Conservation (phyloP, 2,888 invertebrate genomes). For the Acanthosoma haemorrhoidale region DNA sequence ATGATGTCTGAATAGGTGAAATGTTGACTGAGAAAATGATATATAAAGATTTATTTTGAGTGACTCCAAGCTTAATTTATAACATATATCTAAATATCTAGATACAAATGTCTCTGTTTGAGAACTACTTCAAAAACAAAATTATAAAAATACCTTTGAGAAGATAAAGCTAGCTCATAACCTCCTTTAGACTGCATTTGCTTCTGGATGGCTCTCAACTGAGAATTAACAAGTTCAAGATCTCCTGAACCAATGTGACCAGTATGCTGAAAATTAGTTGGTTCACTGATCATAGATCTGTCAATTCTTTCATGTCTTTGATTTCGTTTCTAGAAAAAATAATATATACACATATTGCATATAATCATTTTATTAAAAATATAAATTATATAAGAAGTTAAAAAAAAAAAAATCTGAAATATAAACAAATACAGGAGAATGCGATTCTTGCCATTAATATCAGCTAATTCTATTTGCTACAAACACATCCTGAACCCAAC, state of each 20-base stretch:
- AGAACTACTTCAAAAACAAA: too few relatives aligned
- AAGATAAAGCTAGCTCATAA: slow-evolving; percentile 68
- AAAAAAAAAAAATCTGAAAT: background rate
- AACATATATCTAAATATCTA: too few relatives aligned
- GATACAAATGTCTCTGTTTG: too few relatives aligned
- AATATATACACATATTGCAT: background rate
- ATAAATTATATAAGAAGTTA: background rate
- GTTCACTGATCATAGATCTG: slow-evolving; percentile 90
- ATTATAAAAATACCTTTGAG: background rate
- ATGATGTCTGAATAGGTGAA: too few relatives aligned
- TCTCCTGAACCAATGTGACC: slow-evolving; percentile 87
- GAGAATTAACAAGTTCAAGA: slow-evolving; percentile 73
- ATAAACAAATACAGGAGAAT: background rate
- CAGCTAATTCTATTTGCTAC: too few relatives aligned
- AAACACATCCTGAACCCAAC: too few relatives aligned
- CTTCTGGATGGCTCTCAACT: slow-evolving; percentile 80
- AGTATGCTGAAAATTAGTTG: slow-evolving; percentile 93
- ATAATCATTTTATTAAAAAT: background rate
- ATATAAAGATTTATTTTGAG: too few relatives aligned
- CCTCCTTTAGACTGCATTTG: slow-evolving; percentile 97
- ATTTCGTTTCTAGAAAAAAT: slow-evolving; percentile 46
- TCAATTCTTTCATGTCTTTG: slow-evolving; percentile 57
- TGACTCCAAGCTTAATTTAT: too few relatives aligned
- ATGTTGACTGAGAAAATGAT: too few relatives aligned
- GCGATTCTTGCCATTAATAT: too few relatives aligned